Base-by-base conservation (phyloP, 2,888 invertebrate species). In the Lathronympha strigana region DNA sequence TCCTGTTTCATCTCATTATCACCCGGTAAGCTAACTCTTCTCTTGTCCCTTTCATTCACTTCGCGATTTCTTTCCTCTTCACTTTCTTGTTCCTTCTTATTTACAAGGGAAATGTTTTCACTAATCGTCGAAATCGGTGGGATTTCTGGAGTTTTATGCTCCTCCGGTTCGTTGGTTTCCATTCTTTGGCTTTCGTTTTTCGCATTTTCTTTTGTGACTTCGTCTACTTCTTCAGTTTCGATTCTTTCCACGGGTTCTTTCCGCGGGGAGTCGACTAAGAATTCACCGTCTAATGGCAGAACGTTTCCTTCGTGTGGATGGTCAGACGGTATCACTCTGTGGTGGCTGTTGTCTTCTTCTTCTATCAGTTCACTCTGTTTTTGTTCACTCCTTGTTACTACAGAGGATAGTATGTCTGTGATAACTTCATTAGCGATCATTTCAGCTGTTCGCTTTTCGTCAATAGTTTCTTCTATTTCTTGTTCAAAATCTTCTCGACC, bases 81-180 rank as follows among this genome's bases (percentile, higher is more conserved):
- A 1, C 76, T 77, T 54, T 86, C 84, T 36, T 84, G 83, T 57
- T 89, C 85, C 58, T 82, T 75, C 63, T 89, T 92, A 72, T 92
- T 90, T 0, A 87, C 87, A 68, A 92, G 83, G 60, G 92, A 92
- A 87, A 94, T 94, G 78, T 94, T 95, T 90, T 95, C 95, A 92
- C 95, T 95, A 81, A 94, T 95, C 73, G 95, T 95, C 71, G 95
- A 95, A 88, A 95, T 95, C 70, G 95, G 94, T 77, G 95, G 94
- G 75, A 95, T 94, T 83, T 93, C 93, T 63, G 93, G 93, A 53
- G 92, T 85, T 71, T 87, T 83, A 62, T 84, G 78, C 57, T 85
- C 92, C 51, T 87, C 84, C 61, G 79, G 69, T 71, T 70, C 72
- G 60, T 82, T 74, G 15, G 72, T 71, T 55, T 84, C 84, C 64